Base-by-base conservation (phyloP, 2,888 invertebrate species). In the Dolichomitus sp. region DNA sequence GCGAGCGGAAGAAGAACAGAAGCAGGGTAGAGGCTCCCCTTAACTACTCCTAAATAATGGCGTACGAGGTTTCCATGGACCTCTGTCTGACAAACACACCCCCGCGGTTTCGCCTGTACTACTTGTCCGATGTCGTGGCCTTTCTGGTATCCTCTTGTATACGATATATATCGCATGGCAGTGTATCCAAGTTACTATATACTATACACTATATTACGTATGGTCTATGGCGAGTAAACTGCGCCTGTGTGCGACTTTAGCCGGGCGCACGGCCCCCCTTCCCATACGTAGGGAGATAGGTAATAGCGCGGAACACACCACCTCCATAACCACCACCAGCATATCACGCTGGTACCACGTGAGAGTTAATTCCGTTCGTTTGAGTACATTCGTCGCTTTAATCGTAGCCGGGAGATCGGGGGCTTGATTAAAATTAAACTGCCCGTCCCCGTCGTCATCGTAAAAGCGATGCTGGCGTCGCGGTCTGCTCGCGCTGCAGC, bases 351-450 rank as follows among this genome's bases (percentile, higher is more conserved):
- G 30, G 27, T 45, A 17, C 27, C 23, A 11, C 42, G 50, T 50
- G 72, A 66, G 33, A 85, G 85, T 83, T 87, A 85, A 87, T 88
- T 87, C 74, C 69, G 78, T 85, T 85, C 81, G 83, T 85, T 86
- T 72, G 80, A 81, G 80, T 80, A 84, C 81, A 85, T 87, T 84
- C 83, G 82, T 85, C 82, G 83, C 82, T 84, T 84, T 84, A 85
- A 87, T 85, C 83, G 83, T 45, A 59, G 33, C 66, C 19, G n/a
- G 19, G 63, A 68, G 82, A 76, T 86, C 70, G 76, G 33, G 7
- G 72, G 83, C 83, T 87, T 86, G 86, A 87, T 83, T 84, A 86
- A 86, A 87, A 87, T 86, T 85, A 79, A 86, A 87, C 80, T 79
- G 81, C 77, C 75, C 83, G 77, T 50, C 57, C 70, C 50, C 73